These are phyloP conservation scores for Cryptops parisi DNA, from an alignment of 2,888 invertebrate genomes.

Conservation along the genomic window DNA sequence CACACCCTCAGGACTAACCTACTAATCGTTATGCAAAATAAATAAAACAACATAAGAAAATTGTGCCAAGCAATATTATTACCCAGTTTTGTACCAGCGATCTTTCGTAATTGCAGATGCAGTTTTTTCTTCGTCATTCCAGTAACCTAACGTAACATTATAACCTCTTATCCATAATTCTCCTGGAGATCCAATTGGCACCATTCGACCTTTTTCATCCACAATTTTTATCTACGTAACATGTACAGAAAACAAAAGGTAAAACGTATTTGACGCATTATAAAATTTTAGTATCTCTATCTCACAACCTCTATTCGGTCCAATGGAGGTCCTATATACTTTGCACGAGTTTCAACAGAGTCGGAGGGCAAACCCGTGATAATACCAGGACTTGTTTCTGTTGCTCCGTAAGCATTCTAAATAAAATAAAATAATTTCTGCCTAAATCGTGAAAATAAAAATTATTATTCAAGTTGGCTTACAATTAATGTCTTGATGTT, in stretches of 20 bases:
- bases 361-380: constrained; percentile 38
- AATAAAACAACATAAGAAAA: no score
- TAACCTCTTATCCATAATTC: constrained; percentile 64
- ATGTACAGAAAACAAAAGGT: neutral
- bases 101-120: constrained; percentile 46
- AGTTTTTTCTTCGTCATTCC: constrained; percentile 61
- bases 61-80: constrained; percentile 21
- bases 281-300: neutral
- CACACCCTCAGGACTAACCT: no score
- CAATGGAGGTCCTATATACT: constrained; percentile 40
- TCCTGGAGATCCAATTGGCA: constrained; percentile 55
- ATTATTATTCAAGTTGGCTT: no score
- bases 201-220: constrained; percentile 34
- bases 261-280: neutral
- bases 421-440: no score
- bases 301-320: constrained; percentile 41
- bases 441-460: no score
- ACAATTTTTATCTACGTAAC: constrained; percentile 25
- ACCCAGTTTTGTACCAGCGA: constrained; percentile 71
- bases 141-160: constrained; percentile 63
- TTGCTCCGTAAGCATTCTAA: constrained; percentile 46
- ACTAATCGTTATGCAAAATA: no score
- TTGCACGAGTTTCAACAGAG: constrained; percentile 34
- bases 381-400: constrained; percentile 44
- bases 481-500: no score